phyloP scores from a whole-genome alignment of 1,140 invertebrate species.

The Luehdorfia chinensis region DNA sequence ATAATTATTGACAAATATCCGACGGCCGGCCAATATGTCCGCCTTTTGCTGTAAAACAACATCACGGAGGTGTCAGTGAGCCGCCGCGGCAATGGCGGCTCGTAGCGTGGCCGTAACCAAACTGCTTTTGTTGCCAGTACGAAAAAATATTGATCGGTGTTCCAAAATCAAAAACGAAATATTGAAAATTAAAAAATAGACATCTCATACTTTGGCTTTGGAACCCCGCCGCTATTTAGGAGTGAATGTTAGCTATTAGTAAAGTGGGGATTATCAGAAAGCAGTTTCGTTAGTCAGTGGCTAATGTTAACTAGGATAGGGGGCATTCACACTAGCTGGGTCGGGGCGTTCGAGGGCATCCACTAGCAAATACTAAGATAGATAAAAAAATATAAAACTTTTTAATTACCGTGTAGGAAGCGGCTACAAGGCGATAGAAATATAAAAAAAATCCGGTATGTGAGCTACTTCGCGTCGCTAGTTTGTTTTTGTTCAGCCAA shows the following conservation, averaged over 20 bases:
- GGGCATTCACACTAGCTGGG: conserved; percentile 73
- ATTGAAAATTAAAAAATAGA: not conserved
- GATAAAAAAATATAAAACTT: conserved; percentile 44
- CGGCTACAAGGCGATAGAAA: conserved; percentile 56
- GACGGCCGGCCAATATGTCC: conserved; percentile 77
- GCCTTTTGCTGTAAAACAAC: conserved; percentile 77
- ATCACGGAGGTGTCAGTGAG: conserved; percentile 61
- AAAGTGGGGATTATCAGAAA: conserved; percentile 47
- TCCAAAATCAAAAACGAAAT: conserved; percentile 49
- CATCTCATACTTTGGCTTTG: conserved; percentile 49
- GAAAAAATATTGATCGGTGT: conserved; percentile 36
- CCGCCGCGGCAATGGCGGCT: conserved; percentile 28
- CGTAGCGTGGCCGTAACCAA: too few relatives aligned
- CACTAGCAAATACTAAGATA: conserved; percentile 64
- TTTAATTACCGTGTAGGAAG: conserved; percentile 58
- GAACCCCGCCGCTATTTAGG: conserved; percentile 57
- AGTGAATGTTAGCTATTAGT: conserved; percentile 50
- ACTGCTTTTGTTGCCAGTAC: conserved; percentile 46
- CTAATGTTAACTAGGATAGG: conserved; percentile 61
- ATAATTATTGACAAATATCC: conserved; percentile 79
- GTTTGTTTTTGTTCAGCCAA: conserved; percentile 22
- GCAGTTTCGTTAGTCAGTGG: conserved; percentile 68
- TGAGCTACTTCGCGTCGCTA: conserved; percentile 57
- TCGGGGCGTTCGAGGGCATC: conserved; percentile 68
- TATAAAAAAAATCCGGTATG: conserved; percentile 65